Conservation (phyloP, 2,113 vertebrate species). For the Hippocampus zosterae region DNA sequence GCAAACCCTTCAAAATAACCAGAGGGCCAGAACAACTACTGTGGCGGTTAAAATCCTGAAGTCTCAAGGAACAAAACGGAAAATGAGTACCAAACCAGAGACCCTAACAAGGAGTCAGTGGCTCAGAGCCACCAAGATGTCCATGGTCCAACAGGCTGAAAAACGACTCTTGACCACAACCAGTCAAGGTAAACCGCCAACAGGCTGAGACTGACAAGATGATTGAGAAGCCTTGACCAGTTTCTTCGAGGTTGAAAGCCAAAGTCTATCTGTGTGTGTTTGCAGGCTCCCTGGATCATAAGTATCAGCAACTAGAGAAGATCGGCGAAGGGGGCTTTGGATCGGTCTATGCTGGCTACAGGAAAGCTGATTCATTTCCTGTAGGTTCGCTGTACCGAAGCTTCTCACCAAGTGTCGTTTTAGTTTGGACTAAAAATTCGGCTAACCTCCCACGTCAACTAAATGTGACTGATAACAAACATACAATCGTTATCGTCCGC, state of each 20-base stretch:
- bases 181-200: neutral
- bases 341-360: neutral
- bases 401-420: neutral
- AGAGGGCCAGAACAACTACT: neutral
- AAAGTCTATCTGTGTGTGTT: neutral
- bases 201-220: neutral
- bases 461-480: no score
- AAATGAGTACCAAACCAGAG: neutral
- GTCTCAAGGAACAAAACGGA: neutral
- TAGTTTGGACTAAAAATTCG: neutral
- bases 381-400: neutral
- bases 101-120: conserved; percentile 6
- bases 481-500: no score
- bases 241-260: neutral
- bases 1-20: neutral
- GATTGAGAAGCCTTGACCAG: neutral
- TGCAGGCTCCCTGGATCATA: neutral
- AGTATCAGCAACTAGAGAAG: conserved; percentile 7
- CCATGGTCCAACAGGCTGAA: neutral
- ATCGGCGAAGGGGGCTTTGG: conserved; percentile 9
- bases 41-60: no score
- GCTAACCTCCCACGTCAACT: no score
- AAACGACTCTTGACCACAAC: neutral
- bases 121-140: conserved; percentile 6
- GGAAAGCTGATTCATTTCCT: conserved; percentile 1